Evolutionary conservation across 2,888 invertebrate genomes (phyloP), one percentile per base, ranked within the genome.

Genomic region (Schizaphis graminum): DNA sequence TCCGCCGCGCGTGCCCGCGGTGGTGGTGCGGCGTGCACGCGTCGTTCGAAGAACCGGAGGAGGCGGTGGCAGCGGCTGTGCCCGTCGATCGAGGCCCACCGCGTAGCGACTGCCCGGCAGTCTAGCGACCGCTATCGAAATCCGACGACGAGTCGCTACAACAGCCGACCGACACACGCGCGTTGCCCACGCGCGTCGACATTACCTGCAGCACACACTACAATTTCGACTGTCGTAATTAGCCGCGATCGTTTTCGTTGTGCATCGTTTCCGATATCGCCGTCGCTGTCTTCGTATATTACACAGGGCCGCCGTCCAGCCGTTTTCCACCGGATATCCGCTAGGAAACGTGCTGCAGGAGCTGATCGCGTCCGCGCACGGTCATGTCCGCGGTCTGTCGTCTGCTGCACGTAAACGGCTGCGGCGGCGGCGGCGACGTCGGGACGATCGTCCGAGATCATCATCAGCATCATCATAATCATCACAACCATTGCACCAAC

Each of bases 371-470:
- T 13, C 24, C 35, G 77, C 21, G 8, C 35, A 35, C 41, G 21
- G 53, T 53, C n/a, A 88, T 53, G 88, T 88, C 88, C 24, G 88
- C 53, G 24, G 88, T 88, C 88, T 53, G 53, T 21, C 77, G 77
- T 77, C 88, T 53, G 88, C 53, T 35, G 49, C 35, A 35, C 88
- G 53, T 53, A 10, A 35, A 88, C 88, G 88, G 53, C 49, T 16
- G 87, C 44, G n/a, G n/a, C 87, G 87, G 11, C 44, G 44, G 44
- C 44, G 44, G 44, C 44, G 0, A 47, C n/a, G 87, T 24, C 89
- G 56, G 24, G 0, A 41, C 86, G 16, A 24, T 41, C 88, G 56
- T 24, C 49, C 47, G 56, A 24, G 0, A 26, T 11, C 41, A 41
- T 16, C 21, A 28, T 10, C 41, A 5, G 13, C 53, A 35, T 35